Conservation (phyloP, 2,888 invertebrate species). For the Amphipoea lucens region DNA sequence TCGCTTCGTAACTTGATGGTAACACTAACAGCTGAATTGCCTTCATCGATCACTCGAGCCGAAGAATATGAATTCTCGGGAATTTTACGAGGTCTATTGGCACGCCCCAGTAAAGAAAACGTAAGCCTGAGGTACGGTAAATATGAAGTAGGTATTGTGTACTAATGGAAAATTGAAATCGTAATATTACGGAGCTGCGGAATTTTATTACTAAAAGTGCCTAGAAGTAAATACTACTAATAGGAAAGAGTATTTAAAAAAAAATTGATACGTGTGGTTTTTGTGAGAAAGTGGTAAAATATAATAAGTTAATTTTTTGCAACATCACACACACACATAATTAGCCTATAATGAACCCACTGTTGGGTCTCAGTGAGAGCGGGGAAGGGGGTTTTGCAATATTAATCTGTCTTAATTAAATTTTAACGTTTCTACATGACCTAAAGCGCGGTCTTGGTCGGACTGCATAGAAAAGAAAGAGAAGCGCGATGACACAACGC, state of each 20-base stretch:
- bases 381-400: too few relatives aligned
- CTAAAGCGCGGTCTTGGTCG: too few relatives aligned
- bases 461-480: too few relatives aligned
- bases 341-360: too few relatives aligned
- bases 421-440: not conserved
- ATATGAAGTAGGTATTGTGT: conserved; percentile 43
- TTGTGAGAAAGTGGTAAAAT: too few relatives aligned
- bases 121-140: conserved; percentile 65
- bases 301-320: not conserved
- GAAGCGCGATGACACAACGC: too few relatives aligned
- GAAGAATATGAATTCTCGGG: conserved; percentile 57
- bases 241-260: not conserved
- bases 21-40: conserved; percentile 64
- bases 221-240: not conserved
- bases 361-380: too few relatives aligned
- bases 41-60: conserved; percentile 69
- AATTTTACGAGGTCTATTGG: conserved; percentile 67
- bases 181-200: not conserved
- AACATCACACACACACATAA: not conserved
- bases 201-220: not conserved
- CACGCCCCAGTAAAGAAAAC: conserved; percentile 74
- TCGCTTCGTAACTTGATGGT: conserved; percentile 53
- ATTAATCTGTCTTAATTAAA: not conserved
- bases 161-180: conserved; percentile 44
- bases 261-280: not conserved